Evolutionary conservation across 2,113 vertebrate species (phyloP), one percentile per base, ranked within the genome.

Genomic region (Panthera uncia): DNA sequence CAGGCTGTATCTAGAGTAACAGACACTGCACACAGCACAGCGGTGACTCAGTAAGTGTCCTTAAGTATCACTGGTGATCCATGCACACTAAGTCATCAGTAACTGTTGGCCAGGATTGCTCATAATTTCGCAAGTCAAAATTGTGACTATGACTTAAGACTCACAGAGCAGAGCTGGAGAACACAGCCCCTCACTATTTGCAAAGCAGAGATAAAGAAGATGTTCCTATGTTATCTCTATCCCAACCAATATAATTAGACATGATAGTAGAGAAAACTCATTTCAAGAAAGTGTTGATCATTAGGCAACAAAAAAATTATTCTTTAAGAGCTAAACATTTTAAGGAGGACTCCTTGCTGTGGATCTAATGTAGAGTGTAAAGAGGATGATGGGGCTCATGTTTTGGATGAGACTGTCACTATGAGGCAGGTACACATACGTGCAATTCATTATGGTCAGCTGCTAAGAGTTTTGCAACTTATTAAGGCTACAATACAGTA

Each of bases 81-180:
- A 18, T 0, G 1, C 52, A 38, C 19, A 23, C 21, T 31, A 79
- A 68, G 38, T 38, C 50, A 81, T 74, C 5, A 83, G n/a, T 14
- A 63, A 83, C 12, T 33, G 14, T 14, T 36, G 27, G 25, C 66
- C 4, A 50, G 25, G 52, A 18, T 33, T 45, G 63, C 12, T 79
- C 31, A 48, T 55, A 52, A 89, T 45, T 92, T 92, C 29, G 92
- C 79, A 88, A 80, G n/a, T 84, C 7, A 97, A 83, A 81, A 61
- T 61, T 65, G 33, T 38, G 31, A 57, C 5, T 61, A 7, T 69
- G 50, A 76, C 18, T 91, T 81, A 86, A 66, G 61, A 78, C 66
- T 23, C 21, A 16, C 21, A 5, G 12, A 63, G 33, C 13, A 66
- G 31, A 29, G 50, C 81, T 91, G 45, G 16, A 90, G 6, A 80